These are phyloP conservation scores for Tragelaphus imberbis DNA, from an alignment of 2,113 vertebrate genomes.

Conservation along the genomic window DNA sequence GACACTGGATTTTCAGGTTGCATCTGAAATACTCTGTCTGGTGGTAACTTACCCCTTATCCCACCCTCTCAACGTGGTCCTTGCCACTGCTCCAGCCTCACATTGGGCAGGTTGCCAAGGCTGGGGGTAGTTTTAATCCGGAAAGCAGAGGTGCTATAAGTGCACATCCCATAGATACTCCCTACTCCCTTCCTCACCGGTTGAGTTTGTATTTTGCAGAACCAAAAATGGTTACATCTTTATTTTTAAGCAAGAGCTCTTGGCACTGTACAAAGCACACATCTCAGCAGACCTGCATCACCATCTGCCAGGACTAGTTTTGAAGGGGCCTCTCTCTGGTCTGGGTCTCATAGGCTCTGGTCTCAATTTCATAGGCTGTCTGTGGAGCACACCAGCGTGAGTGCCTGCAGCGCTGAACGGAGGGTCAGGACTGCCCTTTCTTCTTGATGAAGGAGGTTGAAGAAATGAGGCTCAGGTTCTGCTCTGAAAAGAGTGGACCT, in stretches of 20 bases:
- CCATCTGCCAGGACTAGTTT: background rate
- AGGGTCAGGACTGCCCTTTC: background rate
- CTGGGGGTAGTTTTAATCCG: background rate
- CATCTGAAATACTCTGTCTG: too few species aligned
- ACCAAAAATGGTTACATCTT: background rate
- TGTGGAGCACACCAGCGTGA: background rate
- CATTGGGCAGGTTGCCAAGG: background rate
- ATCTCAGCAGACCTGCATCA: background rate
- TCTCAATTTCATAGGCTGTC: background rate
- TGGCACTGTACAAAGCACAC: background rate
- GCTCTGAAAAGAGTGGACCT: background rate
- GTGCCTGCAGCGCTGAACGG: fast-evolving
- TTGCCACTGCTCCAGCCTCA: background rate
- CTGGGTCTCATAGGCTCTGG: background rate
- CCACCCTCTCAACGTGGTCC: fast-evolving
- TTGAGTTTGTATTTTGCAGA: background rate
- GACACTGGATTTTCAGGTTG: background rate
- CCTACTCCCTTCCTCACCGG: background rate
- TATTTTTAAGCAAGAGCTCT: background rate
- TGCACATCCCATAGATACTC: fast-evolving
- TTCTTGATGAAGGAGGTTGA: background rate
- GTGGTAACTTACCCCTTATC: too few species aligned
- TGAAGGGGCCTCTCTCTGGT: background rate
- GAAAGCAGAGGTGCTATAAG: background rate
- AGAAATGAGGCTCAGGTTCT: background rate